Percentiles rank a stretch among this genome's conserved stretches.
Evolutionary conservation across 30 jellyfish, hydroid and myxozoan species (phyloP).

Genomic region (Aurelia coerulea): DNA sequence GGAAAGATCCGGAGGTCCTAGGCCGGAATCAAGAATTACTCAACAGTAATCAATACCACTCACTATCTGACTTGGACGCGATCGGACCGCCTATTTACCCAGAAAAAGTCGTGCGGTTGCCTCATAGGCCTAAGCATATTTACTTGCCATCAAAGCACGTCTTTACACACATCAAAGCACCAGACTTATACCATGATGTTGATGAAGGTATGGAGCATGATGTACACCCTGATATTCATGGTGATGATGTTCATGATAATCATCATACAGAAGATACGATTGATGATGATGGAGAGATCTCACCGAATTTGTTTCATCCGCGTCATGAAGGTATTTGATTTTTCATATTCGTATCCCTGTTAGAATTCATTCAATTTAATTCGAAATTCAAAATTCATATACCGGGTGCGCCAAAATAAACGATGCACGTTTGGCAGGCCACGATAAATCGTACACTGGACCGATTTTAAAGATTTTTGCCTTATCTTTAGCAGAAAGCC

Average conservation of each 20-base stretch:
- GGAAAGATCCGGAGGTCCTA: slow-evolving; percentile 74
- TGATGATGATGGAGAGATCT: slow-evolving; percentile 20
- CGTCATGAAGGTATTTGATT: slow-evolving; percentile 12
- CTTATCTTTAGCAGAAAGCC: too few species aligned
- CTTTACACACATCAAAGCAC: slow-evolving; percentile 37
- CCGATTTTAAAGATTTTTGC: too few species aligned
- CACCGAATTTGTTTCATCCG: slow-evolving; percentile 23
- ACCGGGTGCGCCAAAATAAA: too few species aligned
- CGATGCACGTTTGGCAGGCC: too few species aligned
- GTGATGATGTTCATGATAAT: slow-evolving; percentile 11
- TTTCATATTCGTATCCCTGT: background rate
- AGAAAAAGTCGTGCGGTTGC: slow-evolving; percentile 56
- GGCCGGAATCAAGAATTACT: slow-evolving; percentile 76
- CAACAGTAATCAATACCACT: slow-evolving; percentile 64
- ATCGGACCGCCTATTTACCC: slow-evolving; percentile 87
- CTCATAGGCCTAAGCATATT: slow-evolving; percentile 50
- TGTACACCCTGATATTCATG: too few species aligned
- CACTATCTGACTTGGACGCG: slow-evolving; percentile 71
- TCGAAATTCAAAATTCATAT: too few species aligned
- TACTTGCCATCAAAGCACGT: slow-evolving; percentile 56
- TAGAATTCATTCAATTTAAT: too few species aligned
- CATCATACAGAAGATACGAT: too few species aligned
- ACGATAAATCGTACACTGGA: too few species aligned
- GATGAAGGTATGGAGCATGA: slow-evolving; percentile 18
- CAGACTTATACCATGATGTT: slow-evolving; percentile 25